Evolutionary conservation across 2,888 invertebrate genomes (phyloP), one percentile per base, ranked within the genome.

Genomic region (Rhagonycha lutea): DNA sequence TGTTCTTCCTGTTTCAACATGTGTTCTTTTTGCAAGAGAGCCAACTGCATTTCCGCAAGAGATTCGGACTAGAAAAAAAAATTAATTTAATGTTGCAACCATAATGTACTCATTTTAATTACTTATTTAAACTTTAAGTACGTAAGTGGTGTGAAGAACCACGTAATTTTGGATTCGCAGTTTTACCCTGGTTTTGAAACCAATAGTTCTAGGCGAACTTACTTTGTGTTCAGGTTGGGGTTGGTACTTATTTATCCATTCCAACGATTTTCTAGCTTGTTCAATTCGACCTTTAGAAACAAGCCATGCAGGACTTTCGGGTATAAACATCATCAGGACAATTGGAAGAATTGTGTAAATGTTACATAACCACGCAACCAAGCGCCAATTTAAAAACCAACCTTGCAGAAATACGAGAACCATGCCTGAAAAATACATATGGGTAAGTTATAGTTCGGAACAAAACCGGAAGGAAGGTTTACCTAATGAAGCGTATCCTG

Each of bases 251-350:
- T 89, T 86, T 63, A 88, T 87, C 89, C 90, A 90, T 73, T 88
- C 88, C 26, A 91, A 83, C 1, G 90, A 87, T 68, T 88, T 88
- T 28, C 88, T 88, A 0, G 91, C 91, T 74, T 90, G 88, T 7
- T 90, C 90, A n/a, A 87, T 85, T 18, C 88, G 86, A 1, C 90
- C 91, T 81, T 89, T 90, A 0, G 90, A 89, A 2, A 91, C 89
- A 0, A 91, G 85, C 91, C 91, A 92, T 1, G 90, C 89, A 0
- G 92, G 91, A 76, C 91, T 91, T 84, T 92, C 92, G 0, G 91
- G 91, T 4, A 91, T 88, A 76, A 90, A 88, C 79, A 90, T 83
- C 5, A 90, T 86, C 5, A 91, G 81, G 9, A 90, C 70, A 2
- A 89, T 84, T 0, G 91, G 91, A 11, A 91, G 79, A 7, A 90